Base-by-base conservation (phyloP, 2,888 invertebrate genomes). In the Neria commutata region DNA sequence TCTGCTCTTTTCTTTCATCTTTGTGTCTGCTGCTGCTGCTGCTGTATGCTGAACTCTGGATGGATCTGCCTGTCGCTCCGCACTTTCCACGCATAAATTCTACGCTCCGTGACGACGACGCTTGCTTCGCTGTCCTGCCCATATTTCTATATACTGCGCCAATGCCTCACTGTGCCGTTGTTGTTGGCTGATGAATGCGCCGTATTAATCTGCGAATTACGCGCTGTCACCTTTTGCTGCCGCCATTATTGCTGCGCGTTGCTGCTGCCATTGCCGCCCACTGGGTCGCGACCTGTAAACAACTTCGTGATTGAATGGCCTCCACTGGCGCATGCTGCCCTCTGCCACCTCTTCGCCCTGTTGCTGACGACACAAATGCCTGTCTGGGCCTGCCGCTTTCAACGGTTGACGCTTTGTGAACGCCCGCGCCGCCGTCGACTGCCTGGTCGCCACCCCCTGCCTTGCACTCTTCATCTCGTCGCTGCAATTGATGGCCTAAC, bases 151-250 rank as follows among this genome's bases (percentile, higher is more conserved):
- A n/a, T n/a, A n/a, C n/a, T n/a, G n/a, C n/a, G n/a, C 17, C 29
- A 17, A 48, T 25, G 23, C 5, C 10, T 4, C 47, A 16, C 48
- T 25, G 4, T 48, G 48, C 48, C 26, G 48, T 29, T 29, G 24
- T n/a, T 48, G 29, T 37, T 52, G 54, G 33, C 54, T 49, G 47
- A 60, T 58, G 45, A 57, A 62, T 62, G 56, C 50, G 46, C 53
- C 37, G 42, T 48, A 58, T 58, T 58, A 53, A 58, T 58, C 58
- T 58, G 53, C 10, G 53, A 58, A 58, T 52, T 58, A 52, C 48
- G 48, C 42, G 19, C 14, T 50, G 50, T 34, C 37, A 50, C 50
- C 50, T 34, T 21, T 14, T 21, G 14, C 23, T 29, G 29, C 29
- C 29, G 29, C 29, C 29, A 29, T 11, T 29, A 29, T 11, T 29